A percentile compares a stretch with the other conserved stretches of the same genome.
These are phyloP conservation scores for Cotesia congregata DNA, from an alignment of 2,888 invertebrate species.

Conservation along the genomic window DNA sequence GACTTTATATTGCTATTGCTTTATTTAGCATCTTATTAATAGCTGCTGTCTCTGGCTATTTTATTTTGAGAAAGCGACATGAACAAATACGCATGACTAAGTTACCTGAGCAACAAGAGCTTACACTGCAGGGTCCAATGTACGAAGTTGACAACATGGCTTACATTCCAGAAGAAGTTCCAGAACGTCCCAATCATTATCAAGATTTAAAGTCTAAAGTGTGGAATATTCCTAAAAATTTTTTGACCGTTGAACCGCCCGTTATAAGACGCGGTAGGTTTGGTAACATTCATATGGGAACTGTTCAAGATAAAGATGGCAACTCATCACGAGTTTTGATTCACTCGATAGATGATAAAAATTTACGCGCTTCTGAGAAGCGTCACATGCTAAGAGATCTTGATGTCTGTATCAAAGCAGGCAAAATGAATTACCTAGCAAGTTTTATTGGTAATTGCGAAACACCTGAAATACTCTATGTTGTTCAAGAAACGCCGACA, in stretches of 20 bases:
- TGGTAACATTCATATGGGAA: constrained; percentile 83
- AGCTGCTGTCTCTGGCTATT: constrained; percentile 76
- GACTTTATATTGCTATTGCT: constrained; percentile 79
- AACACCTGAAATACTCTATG: constrained; percentile 80
- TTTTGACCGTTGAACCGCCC: constrained; percentile 80
- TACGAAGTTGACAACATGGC: constrained; percentile 86
- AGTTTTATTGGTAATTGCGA: constrained; percentile 85
- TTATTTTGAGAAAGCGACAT: constrained; percentile 72
- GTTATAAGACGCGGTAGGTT: constrained; percentile 82
- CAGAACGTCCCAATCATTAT: constrained; percentile 78
- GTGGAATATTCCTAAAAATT: constrained; percentile 81
- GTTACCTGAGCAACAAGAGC: constrained; percentile 76
- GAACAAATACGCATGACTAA: constrained; percentile 71
- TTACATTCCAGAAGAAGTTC: constrained; percentile 81
- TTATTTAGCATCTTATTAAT: constrained; percentile 78
- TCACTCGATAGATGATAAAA: constrained; percentile 77
- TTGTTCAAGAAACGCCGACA: constrained; percentile 80
- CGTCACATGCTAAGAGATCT: constrained; percentile 79
- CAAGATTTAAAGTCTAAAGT: constrained; percentile 82
- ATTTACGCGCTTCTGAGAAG: constrained; percentile 73
- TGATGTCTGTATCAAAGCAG: constrained; percentile 79
- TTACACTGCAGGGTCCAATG: constrained; percentile 84
- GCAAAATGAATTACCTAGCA: constrained; percentile 80
- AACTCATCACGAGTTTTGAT: constrained; percentile 74
- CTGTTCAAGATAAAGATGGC: constrained; percentile 75